These are phyloP conservation scores for Halcyon badia DNA, from an alignment of 2,797 vertebrate genomes.

Conservation along the genomic window DNA sequence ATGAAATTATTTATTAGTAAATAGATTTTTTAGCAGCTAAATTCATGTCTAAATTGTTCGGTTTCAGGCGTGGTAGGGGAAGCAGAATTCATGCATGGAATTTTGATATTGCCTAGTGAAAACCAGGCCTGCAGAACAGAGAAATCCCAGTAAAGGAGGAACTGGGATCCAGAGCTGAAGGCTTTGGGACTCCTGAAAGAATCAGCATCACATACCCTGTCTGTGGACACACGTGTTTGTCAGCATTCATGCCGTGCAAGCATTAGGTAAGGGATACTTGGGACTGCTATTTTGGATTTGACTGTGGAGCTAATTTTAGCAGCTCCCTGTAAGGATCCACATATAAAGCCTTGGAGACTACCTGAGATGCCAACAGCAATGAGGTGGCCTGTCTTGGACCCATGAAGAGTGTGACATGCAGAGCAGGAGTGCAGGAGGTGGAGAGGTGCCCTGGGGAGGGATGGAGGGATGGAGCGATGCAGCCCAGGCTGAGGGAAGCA, in stretches of 20 bases:
- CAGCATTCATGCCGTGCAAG: neutral
- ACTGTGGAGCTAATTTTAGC: neutral
- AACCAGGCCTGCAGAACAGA: neutral
- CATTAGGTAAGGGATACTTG: neutral
- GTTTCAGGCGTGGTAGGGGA: neutral
- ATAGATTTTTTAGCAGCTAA: neutral
- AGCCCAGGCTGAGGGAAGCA: neutral
- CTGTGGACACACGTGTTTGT: neutral
- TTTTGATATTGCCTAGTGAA: neutral
- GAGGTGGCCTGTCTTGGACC: neutral
- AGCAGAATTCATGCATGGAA: neutral
- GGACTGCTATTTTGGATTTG: slow-evolving; percentile 1
- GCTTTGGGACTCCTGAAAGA: neutral
- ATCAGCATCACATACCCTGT: neutral
- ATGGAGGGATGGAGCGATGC: neutral
- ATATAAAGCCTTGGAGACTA: neutral
- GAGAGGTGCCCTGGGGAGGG: neutral
- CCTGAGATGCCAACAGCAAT: slow-evolving; percentile 3
- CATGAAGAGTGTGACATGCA: neutral
- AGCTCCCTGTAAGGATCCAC: neutral
- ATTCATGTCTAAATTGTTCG: neutral
- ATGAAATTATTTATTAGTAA: neutral
- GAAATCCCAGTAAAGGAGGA: neutral
- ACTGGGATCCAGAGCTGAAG: neutral
- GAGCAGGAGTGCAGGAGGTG: neutral